Base-by-base conservation (phyloP, 2,113 vertebrate species). In the Barnardius zonarius region DNA sequence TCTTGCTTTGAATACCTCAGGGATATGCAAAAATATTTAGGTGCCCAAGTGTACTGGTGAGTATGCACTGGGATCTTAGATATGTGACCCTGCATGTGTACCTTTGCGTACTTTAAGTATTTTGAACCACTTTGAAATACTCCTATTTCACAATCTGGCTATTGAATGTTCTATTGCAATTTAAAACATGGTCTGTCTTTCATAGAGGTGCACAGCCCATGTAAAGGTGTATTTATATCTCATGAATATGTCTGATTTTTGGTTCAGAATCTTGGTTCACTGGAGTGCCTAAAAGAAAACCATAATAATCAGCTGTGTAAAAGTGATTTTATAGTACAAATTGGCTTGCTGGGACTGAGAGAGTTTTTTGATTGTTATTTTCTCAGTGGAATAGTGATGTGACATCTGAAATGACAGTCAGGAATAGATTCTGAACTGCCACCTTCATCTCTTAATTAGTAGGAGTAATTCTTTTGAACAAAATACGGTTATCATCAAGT, bases 361-460 rank as follows among this genome's bases (percentile, higher is more conserved):
- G 39, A 92, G 68, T 66, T 2, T 31, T 72, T 68, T 72, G 93
- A 86, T 86, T 90, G 85, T 81, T 77, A 48, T 93, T 97, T 96
- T 78, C 95, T 94, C 90, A 20, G 72, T 43, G 85, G 92, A 94
- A 70, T 80, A 61, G 78, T 88, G 96, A 95, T 93, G 73, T 96
- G 95, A 86, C 86, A 86, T 80, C 73, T 88, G 88, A 88, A 93
- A 69, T 91, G 95, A 94, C 90, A 96, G 81, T 20, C 92, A 96
- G 93, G 92, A 72, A 57, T 24, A 75, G 90, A 94, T 91, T 83
- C 95, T 73, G 92, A 95, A 33, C 95, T 88, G 92, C 73, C 90
- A 96, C 90, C 95, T 94, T 97, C 90, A 84, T 96, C 92, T 91
- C 91, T 92, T 96, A 95, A 96, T 96, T 94, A 96, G 69, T 57